Evolutionary conservation across 2,113 vertebrate genomes (phyloP).

Genomic region (human (Homo sapiens)): DNA sequence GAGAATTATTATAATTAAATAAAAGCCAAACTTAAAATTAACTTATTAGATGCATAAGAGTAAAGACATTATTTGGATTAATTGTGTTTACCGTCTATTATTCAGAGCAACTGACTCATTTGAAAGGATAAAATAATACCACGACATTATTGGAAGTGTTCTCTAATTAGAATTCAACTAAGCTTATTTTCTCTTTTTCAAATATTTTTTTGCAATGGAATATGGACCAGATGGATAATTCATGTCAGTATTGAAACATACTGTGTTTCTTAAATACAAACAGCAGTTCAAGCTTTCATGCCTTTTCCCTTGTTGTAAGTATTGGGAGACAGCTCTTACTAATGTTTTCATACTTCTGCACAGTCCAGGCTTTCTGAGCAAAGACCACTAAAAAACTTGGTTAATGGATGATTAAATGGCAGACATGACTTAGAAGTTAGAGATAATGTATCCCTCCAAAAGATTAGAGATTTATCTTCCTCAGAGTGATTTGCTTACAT

Average conservation of each 20-base stretch:
- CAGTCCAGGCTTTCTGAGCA: not conserved
- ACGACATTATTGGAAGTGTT: not conserved
- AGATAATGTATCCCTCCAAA: not conserved
- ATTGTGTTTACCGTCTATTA: not conserved
- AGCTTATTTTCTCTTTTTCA: not conserved
- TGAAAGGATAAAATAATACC: not conserved
- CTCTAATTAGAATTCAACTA: not conserved
- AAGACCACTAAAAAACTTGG: not conserved
- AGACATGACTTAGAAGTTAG: not conserved
- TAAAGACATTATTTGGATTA: not conserved
- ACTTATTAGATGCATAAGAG: not conserved
- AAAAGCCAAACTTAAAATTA: not conserved
- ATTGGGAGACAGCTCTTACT: not conserved
- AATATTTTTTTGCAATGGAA: not conserved
- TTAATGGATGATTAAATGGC: not conserved
- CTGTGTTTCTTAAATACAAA: not conserved
- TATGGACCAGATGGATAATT: not conserved
- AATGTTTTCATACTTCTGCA: not conserved
- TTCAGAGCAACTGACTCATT: not conserved
- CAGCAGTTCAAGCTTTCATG: not conserved
- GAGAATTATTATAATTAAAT: not conserved
- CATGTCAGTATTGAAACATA: not conserved
- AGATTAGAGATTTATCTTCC: not conserved
- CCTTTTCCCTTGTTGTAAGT: not conserved
- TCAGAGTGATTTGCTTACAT: not conserved